These are phyloP conservation scores for Tenthredo mesomela DNA, from an alignment of 2,888 invertebrate genomes.

Conservation along the genomic window DNA sequence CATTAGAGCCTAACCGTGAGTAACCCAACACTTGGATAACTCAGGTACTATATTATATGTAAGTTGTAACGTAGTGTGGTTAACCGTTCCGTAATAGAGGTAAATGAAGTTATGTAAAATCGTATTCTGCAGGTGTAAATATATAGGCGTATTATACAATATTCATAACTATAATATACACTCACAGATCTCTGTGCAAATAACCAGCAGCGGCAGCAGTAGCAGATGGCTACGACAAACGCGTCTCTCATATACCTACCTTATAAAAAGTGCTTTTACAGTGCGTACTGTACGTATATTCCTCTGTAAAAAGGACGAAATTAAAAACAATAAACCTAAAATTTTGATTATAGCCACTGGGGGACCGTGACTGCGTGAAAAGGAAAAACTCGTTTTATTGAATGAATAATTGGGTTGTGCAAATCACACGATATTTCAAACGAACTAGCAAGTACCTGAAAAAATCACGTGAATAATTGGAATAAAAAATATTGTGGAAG, in stretches of 20 bases:
- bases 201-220: neutral
- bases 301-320: conserved; percentile 15
- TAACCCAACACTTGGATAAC: conserved; percentile 2
- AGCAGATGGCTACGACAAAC: conserved; percentile 29
- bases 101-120: conserved; percentile 12
- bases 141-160: neutral
- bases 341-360: neutral
- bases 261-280: neutral
- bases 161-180: neutral
- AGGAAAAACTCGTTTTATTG: neutral
- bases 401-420: neutral
- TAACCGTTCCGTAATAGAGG: conserved; percentile 10
- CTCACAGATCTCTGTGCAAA: neutral
- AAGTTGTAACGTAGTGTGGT: neutral
- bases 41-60: neutral
- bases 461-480: too few relatives aligned
- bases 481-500: too few relatives aligned
- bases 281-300: neutral
- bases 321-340: conserved; percentile 33
- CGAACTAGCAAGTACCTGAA: too few relatives aligned
- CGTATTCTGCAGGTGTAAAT: conserved; percentile 1
- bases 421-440: neutral
- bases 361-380: too few relatives aligned
- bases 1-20: conserved; percentile 26
- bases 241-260: neutral